Evolutionary conservation across 53 echinoderm and acorn worm species (phyloP), one percentile per base, ranked within the genome.

Genomic region (Pentamera pediparva): DNA sequence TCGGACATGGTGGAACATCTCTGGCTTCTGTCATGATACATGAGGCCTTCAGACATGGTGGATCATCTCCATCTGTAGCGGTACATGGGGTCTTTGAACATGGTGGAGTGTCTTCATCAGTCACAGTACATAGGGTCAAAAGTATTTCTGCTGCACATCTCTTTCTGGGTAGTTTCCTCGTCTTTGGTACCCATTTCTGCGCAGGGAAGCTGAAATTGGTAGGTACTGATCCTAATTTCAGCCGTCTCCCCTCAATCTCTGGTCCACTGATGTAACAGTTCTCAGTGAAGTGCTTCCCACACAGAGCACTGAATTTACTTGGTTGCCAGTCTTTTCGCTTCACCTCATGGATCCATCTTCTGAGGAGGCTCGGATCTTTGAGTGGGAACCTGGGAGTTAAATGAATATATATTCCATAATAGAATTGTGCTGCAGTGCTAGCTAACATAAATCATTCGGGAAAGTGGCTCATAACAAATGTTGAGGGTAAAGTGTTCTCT

Each of bases 241-340:
- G 63, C 11, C 6, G 35, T 33, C 39, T 18, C 25, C 38, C 0
- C 38, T 62, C 24, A 35, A 39, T 4, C 17, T 62, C 63, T 35
- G 63, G 26, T 22, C 39, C 37, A 38, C 63, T 62, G n/a, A 18
- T 22, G 36, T 62, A 62, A 3, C 37, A 35, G 21, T 35, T 34
- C 20, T 20, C 5, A n/a, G 63, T 11, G 38, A 62, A 62, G 36
- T 62, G 63, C 11, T 62, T 35, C 35, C 63, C 37, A 62, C 63
- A 38, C 24, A 21, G 12, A 5, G 33, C 10, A 32, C 60, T 60
- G 32, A 5, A 25, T 32, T 60, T 60, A 15, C 12, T 12, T 60
- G 60, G 60, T 13, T n/a, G 9, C 60, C 60, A 60, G 33, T 32
- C 60, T 18, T 60, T 60, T 12, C 33, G 10, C 32, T 30, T 30